These are phyloP conservation scores for Neolamprologus falcicula DNA, from an alignment of 2,113 vertebrate genomes.

Conservation along the genomic window DNA sequence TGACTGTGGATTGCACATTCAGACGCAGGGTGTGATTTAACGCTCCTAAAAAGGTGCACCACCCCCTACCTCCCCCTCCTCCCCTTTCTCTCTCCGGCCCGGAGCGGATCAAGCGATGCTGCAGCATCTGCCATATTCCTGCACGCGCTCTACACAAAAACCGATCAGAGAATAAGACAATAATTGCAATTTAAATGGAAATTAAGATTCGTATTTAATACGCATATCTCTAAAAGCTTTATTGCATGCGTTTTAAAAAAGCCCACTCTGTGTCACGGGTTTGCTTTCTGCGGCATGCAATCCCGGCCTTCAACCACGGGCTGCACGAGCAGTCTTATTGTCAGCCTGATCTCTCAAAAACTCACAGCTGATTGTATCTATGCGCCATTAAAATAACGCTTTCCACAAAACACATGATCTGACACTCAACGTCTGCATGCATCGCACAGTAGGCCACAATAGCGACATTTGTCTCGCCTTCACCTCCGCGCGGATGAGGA, in stretches of 20 bases:
- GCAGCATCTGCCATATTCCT: conserved; percentile 48
- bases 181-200: neutral
- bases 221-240: neutral
- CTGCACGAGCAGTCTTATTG: neutral
- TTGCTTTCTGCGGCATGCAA: conserved; percentile 22
- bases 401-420: neutral
- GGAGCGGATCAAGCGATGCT: conserved; percentile 39
- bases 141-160: neutral
- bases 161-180: neutral
- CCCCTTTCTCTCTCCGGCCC: neutral
- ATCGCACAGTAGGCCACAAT: neutral
- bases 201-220: neutral
- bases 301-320: conserved; percentile 24
- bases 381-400: neutral
- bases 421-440: neutral
- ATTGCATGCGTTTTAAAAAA: neutral
- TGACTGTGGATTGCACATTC: neutral
- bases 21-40: conserved; percentile 8
- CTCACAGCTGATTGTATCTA: neutral
- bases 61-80: neutral
- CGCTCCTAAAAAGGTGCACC: conserved; percentile 5
- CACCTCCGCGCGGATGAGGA: neutral
- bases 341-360: neutral
- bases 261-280: neutral
- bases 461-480: neutral